Base-by-base conservation (phyloP, 2,888 invertebrate genomes). In the Sussaba pulchella region DNA sequence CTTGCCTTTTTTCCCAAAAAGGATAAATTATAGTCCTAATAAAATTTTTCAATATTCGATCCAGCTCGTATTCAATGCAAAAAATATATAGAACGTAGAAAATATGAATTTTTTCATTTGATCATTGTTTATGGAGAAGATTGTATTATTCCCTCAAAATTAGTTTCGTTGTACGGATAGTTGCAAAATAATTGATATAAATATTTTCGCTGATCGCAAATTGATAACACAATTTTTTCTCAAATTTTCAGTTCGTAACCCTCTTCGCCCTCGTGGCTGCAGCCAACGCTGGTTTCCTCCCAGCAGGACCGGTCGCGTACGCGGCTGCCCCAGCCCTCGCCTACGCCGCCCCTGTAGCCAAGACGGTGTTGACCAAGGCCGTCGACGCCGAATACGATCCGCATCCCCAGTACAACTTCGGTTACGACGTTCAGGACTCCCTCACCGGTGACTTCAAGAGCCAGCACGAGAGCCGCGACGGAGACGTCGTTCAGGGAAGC, bases 251-350 rank as follows among this genome's bases (percentile, higher is more conserved):
- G 92, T 87, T 92, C 63, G 78, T 92, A 78, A 87, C 90, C 63
- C 79, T 92, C 43, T 87, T 87, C 82, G 87, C 89, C 76, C 83
- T 92, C 45, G 92, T 85, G 88, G 93, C 85, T 81, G 93, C 93
- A 57, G 92, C 93, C 43, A 93, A 81, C 72, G 94, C 94, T 87
- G 94, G 94, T 0, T 85, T 94, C 83, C 89, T 88, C 91, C 80
- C 80, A n/a, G 70, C 45, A 1, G 67, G 19, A 1, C 93, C 93
- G 1, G 93, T 93, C 10, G 67, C 69, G 1, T 69, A 69, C 17
- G 50, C 50, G 92, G 92, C 81, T 92, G 92, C 91, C 0, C 86
- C 86, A 12, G 52, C 52, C 0, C 36, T 83, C 9, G 85, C 84
- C 0, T 86, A 85, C 26, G 88, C 86, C 1, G 84, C 87, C 4